A percentile compares a stretch with the other conserved stretches of the same genome.
These are phyloP conservation scores for Lontra canadensis DNA, from an alignment of 2,113 vertebrate genomes.

Conservation along the genomic window DNA sequence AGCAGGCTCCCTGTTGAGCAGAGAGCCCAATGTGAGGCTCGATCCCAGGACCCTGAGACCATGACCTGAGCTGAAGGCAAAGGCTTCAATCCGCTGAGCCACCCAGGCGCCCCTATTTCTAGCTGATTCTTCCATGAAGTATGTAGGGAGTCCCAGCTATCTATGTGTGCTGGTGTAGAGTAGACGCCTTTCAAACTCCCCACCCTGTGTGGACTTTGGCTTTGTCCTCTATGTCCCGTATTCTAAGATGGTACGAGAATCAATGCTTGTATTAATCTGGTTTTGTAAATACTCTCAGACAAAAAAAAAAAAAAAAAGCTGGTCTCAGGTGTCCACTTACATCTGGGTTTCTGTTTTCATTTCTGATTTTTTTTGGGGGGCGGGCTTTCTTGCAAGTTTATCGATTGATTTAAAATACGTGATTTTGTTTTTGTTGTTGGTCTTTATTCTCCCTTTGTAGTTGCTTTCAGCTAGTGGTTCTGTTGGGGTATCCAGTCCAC, in stretches of 20 bases:
- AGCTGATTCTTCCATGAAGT: not conserved
- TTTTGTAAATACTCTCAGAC: not conserved
- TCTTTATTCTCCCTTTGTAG: not conserved
- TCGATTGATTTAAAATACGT: not conserved
- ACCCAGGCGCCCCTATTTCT: not conserved
- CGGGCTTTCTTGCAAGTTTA: not conserved
- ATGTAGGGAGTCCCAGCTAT: not conserved
- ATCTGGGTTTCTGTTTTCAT: not conserved
- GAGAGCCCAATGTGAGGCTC: too few species aligned
- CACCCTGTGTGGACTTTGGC: not conserved
- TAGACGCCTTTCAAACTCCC: rapidly evolving
- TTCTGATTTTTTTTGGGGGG: not conserved
- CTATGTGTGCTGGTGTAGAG: not conserved
- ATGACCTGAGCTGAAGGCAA: too few species aligned
- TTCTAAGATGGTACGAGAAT: not conserved
- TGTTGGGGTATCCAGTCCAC: not conserved
- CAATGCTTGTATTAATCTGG: not conserved
- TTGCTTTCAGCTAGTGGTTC: not conserved
- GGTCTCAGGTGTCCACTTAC: not conserved
- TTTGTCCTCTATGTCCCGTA: not conserved
- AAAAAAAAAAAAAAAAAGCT: not conserved
- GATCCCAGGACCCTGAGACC: too few species aligned
- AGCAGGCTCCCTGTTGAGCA: too few species aligned
- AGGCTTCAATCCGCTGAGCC: too few species aligned
- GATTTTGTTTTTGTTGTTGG: not conserved